These are phyloP conservation scores for Agriopis aurantiaria DNA, from an alignment of 2,888 invertebrate species.

Conservation along the genomic window DNA sequence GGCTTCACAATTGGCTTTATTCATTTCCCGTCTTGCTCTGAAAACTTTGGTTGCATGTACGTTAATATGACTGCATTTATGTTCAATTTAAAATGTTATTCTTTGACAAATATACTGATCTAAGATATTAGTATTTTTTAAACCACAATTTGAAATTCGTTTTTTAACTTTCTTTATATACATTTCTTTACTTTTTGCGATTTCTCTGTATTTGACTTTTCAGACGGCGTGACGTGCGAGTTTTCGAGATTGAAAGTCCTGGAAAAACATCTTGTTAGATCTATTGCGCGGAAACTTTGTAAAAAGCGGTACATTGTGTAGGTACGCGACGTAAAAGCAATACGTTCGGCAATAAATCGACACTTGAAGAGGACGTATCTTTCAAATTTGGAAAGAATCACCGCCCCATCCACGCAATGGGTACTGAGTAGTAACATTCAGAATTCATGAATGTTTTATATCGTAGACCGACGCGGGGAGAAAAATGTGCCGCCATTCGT, in stretches of 20 bases:
- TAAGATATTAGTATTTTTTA: neutral
- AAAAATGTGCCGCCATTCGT: constrained; percentile 81
- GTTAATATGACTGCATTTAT: constrained; percentile 18
- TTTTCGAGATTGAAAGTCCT: neutral
- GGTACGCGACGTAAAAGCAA: constrained; percentile 45
- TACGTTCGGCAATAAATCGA: constrained; percentile 54
- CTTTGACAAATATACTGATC: too few relatives aligned
- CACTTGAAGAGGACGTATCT: constrained; percentile 56
- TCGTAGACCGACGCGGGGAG: constrained; percentile 65
- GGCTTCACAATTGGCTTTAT: constrained; percentile 56
- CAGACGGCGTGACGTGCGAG: neutral
- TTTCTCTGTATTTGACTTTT: neutral
- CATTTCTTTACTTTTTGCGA: neutral
- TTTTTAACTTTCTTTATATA: neutral
- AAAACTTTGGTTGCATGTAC: constrained; percentile 48
- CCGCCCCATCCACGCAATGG: constrained; percentile 63
- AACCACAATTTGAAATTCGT: neutral
- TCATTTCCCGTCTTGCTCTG: constrained; percentile 51
- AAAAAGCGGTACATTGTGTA: constrained; percentile 44
- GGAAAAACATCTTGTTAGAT: constrained; percentile 28
- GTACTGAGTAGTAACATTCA: constrained; percentile 74
- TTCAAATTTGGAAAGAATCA: constrained; percentile 62
- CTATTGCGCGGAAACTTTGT: constrained; percentile 28
- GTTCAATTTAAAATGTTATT: constrained; percentile 9
- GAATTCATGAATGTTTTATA: constrained; percentile 81